phyloP scores from a whole-genome alignment of 2,113 vertebrate species.

The Campylorhamphus procurvoides region DNA sequence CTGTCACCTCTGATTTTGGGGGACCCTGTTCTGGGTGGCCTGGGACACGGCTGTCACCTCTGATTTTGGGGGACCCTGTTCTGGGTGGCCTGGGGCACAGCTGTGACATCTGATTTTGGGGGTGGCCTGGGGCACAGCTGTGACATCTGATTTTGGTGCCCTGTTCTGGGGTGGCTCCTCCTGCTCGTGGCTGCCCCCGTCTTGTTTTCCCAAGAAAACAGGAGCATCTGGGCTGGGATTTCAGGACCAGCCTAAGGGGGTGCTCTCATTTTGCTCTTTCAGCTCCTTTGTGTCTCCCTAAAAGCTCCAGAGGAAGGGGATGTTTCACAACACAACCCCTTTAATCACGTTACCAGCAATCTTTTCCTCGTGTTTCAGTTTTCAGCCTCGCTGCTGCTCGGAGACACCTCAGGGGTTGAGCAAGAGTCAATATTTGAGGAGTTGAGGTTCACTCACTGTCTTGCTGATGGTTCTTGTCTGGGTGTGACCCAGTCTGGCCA shows the following conservation, averaged over 20 bases:
- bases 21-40: not conserved
- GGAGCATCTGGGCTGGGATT: not conserved
- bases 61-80: not conserved
- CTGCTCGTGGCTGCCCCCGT: accelerated
- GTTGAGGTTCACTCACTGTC: not conserved
- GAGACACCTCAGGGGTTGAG: not conserved
- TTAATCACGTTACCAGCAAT: not conserved
- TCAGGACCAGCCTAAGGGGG: not conserved
- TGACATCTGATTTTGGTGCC: not conserved
- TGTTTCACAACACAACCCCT: not conserved
- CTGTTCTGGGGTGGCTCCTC: not conserved
- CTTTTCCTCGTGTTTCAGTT: not conserved
- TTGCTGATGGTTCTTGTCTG: not conserved
- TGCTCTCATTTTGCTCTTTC: not conserved
- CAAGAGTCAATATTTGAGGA: not conserved
- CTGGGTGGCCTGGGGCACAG: not conserved
- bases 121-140: not conserved
- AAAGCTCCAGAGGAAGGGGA: not conserved
- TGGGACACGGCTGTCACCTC: not conserved
- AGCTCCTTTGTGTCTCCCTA: not conserved
- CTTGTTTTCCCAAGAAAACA: not conserved
- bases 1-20: not conserved
- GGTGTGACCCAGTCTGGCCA: not conserved
- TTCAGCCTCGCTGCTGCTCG: not conserved
- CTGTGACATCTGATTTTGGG: not conserved